Conservation (phyloP, 2,113 vertebrate genomes). For the Bostrychus sinensis region DNA sequence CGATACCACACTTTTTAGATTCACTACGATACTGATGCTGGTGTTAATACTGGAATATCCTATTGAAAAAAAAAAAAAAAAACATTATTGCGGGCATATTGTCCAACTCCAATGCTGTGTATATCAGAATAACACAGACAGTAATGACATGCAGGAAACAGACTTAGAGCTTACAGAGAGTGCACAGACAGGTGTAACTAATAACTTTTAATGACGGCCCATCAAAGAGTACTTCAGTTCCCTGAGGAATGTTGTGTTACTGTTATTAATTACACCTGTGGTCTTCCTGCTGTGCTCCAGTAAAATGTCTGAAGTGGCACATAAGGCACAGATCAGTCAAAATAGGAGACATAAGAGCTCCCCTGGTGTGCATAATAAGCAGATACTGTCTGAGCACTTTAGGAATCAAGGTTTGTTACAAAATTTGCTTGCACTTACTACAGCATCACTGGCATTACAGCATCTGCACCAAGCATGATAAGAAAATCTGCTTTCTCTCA, state of each 20-base stretch:
- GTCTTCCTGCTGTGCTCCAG: slow-evolving; percentile 1
- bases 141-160: background rate
- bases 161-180: background rate
- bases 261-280: background rate
- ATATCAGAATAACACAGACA: background rate
- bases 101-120: too few relatives aligned
- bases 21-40: too few relatives aligned
- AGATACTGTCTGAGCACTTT: background rate
- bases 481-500: background rate
- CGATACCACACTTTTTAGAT: background rate
- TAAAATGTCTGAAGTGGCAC: background rate
- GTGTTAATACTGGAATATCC: too few relatives aligned
- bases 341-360: background rate
- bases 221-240: slow-evolving; percentile 6
- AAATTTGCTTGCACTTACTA: too few relatives aligned
- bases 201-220: background rate
- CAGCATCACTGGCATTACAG: too few relatives aligned
- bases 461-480: background rate
- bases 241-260: background rate
- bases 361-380: background rate
- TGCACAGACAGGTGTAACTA: slow-evolving; percentile 6
- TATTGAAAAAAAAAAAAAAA: too few relatives aligned
- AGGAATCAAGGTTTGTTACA: background rate
- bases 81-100: too few relatives aligned
- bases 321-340: background rate